These are phyloP conservation scores for Bradypodion pumilum DNA, from an alignment of 2,797 vertebrate genomes.

Conservation along the genomic window DNA sequence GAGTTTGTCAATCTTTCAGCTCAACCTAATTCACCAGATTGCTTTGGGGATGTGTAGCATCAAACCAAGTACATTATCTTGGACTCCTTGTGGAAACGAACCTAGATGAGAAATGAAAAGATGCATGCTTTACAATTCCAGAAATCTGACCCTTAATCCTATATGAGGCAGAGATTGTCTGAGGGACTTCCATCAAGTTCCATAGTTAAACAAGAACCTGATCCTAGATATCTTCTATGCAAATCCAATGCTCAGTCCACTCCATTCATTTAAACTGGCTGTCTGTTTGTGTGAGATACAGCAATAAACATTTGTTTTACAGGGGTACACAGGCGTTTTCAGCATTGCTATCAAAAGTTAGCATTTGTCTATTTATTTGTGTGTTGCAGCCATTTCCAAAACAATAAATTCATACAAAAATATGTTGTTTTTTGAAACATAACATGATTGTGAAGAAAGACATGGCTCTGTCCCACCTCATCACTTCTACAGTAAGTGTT, in stretches of 20 bases:
- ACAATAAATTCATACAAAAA: neutral
- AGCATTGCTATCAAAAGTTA: neutral
- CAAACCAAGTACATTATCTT: too few species aligned
- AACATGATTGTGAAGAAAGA: conserved; percentile 30
- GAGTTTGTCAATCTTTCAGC: neutral
- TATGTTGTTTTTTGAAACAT: neutral
- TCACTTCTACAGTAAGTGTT: neutral
- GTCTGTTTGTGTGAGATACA: neutral
- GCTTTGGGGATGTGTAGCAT: too few species aligned
- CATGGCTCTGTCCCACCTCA: neutral
- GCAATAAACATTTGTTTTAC: conserved; percentile 1
- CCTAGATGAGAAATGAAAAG: too few species aligned
- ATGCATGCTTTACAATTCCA: too few species aligned
- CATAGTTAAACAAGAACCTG: too few species aligned
- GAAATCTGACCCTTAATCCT: too few species aligned
- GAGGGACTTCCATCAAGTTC: too few species aligned
- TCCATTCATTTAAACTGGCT: neutral
- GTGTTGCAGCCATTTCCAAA: neutral
- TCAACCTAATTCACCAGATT: neutral
- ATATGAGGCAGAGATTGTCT: neutral
- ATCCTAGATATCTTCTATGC: neutral
- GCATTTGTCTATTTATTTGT: neutral
- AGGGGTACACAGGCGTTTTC: neutral
- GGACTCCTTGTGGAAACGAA: too few species aligned
- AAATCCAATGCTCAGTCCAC: neutral